A percentile compares a stretch with the other conserved stretches of the same genome.
Conservation (phyloP, 2,888 invertebrate species). For the Mactromeris polynyma region DNA sequence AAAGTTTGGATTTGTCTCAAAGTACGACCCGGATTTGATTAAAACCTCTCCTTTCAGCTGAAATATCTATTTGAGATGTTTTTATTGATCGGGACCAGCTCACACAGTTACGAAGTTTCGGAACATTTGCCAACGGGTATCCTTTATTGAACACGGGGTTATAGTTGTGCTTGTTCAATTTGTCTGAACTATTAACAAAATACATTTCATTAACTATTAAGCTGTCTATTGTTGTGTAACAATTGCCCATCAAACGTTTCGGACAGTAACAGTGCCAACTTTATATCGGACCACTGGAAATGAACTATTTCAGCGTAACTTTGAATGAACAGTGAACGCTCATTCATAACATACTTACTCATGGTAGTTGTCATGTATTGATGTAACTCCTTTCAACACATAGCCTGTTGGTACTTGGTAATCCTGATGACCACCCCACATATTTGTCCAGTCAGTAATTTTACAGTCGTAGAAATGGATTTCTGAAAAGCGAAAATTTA, state of each 20-base stretch:
- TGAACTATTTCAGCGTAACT: neutral
- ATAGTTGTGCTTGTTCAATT: too few relatives aligned
- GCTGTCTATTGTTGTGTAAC: neutral
- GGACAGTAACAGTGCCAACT: neutral
- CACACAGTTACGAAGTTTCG: too few relatives aligned
- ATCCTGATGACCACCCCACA: slow-evolving; percentile 1
- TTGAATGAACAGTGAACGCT: neutral
- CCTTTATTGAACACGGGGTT: too few relatives aligned
- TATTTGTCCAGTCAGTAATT: slow-evolving; percentile 22
- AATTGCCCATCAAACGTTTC: neutral
- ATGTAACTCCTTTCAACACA: slow-evolving; percentile 5
- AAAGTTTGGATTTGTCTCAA: too few relatives aligned
- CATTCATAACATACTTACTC: slow-evolving; percentile 18
- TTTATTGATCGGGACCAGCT: too few relatives aligned
- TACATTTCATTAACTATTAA: too few relatives aligned
- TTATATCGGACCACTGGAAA: neutral
- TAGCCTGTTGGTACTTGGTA: neutral
- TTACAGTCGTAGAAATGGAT: slow-evolving; percentile 20
- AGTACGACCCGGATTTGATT: too few relatives aligned
- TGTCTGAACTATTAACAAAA: too few relatives aligned
- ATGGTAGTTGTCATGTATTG: neutral
- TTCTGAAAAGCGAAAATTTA: neutral
- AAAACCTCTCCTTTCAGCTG: too few relatives aligned
- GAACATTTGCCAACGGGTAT: too few relatives aligned
- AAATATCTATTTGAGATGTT: too few relatives aligned